These are phyloP conservation scores for Marisa cornuarietis DNA, from an alignment of 1,140 invertebrate species.

Conservation along the genomic window DNA sequence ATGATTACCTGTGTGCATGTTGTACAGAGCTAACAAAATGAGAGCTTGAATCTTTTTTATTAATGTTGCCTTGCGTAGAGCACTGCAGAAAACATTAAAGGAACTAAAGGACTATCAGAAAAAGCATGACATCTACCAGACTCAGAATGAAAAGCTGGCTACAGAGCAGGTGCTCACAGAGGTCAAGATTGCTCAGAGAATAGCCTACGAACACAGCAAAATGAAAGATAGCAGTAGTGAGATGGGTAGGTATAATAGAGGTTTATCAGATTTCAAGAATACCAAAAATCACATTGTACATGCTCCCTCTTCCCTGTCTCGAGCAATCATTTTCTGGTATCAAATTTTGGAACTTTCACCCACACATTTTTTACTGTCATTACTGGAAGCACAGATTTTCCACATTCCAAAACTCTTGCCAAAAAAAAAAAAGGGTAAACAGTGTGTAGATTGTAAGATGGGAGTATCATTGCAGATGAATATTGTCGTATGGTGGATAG, in stretches of 20 bases:
- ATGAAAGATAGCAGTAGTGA: conserved; percentile 56
- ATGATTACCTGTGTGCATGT: neutral
- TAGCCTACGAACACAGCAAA: conserved; percentile 67
- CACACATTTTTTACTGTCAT: no score
- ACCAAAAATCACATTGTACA: no score
- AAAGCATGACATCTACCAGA: conserved; percentile 74
- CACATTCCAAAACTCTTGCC: no score
- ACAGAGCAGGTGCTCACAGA: conserved; percentile 72
- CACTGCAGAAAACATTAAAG: conserved; percentile 73
- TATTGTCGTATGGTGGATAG: conserved; percentile 59
- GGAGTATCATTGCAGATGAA: conserved; percentile 48
- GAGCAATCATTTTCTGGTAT: no score
- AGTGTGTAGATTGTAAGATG: neutral
- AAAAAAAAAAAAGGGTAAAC: no score
- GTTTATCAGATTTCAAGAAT: neutral
- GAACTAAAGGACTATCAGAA: conserved; percentile 76
- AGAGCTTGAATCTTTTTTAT: neutral
- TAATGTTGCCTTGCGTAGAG: conserved; percentile 62
- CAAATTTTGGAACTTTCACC: no score
- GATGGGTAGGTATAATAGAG: conserved; percentile 43
- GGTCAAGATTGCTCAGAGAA: conserved; percentile 65
- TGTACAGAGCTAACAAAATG: neutral
- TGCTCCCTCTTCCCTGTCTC: no score
- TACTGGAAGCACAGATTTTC: no score
- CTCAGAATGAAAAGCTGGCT: conserved; percentile 73